Base-by-base conservation (phyloP, 2,113 vertebrate genomes). In the Polypterus bichir region DNA sequence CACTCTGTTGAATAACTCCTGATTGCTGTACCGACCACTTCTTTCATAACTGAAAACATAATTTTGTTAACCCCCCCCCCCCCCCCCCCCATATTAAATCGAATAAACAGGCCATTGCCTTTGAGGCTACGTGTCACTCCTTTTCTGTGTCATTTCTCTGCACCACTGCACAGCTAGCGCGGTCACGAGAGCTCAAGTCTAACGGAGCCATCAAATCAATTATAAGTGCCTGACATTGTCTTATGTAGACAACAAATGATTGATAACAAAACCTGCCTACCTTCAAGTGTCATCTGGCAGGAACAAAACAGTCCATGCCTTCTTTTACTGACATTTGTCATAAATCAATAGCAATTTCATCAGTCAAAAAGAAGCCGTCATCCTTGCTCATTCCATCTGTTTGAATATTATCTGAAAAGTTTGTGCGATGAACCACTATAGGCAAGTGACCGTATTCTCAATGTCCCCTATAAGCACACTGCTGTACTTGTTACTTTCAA, bases 321-420 rank as follows among this genome's bases (percentile, higher is more conserved):
- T 74, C 82, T 83, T 81, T 79, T 72, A 75, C 80, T 77, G 84
- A 88, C 87, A 83, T 87, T 88, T 88, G 84, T 88, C 84, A 92
- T 93, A 93, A 91, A 93, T 94, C 91, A 92, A 83, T 82, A 84
- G 78, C 81, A 86, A 87, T 91, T 89, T 91, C 81, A 89, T 87
- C 81, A 89, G 65, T 78, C 63, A 73, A 74, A 80, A 81, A 87
- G 69, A 74, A 77, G 76, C 76, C 81, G 77, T 84, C 76, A 74
- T 74, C 76, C 81, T 71, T 70, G 66, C 71, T 86, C 69, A 75
- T 78, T 73, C 68, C 78, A 79, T 76, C 74, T 85, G 79, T 65
- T 74, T 76, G 77, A 69, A 68, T 69, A 83, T 79, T 75, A 74
- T 66, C 49, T 57, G 72, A 69, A 75, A 71, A 78, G 63, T 69